Evolutionary conservation across 2,888 invertebrate species (phyloP), one percentile per base, ranked within the genome.

Genomic region (Notodonta ziczac): DNA sequence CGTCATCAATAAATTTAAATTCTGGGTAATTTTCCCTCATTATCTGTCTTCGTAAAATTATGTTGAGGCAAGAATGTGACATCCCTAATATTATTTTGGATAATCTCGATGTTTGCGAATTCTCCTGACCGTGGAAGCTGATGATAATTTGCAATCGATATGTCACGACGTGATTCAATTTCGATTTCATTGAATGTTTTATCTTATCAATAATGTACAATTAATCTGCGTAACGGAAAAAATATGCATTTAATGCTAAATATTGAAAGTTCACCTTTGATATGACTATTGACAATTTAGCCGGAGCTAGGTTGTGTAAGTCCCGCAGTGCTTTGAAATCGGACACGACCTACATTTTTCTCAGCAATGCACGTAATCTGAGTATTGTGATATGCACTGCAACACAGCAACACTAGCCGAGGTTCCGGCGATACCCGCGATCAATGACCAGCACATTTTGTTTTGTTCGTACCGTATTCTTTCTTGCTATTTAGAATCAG

Each of bases 311-410:
- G 81, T 86, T 85, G 82, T 86, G 88, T 83, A 86, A 85, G 82
- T 84, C 81, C 80, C 81, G 78, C 82, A 80, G 82, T 81, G 77
- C 87, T 87, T 88, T 90, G 90, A 87, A 88, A 90, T 88, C 81
- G 77, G 85, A 90, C 79, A 78, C 88, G 87, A 82, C 86, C 86
- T 80, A 88, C 89, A 90, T 91, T 88, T 87, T 90, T 88, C 86
- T 85, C 53, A 84, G 86, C 81, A 80, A 85, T 83, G 82, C 76
- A 79, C 77, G 88, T 88, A 88, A 89, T 84, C 79, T 83, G 87
- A 90, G 81, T 76, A 77, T 79, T 81, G 74, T 85, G 79, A 80
- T 84, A 75, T 84, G 81, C 74, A 61, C 64, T 72, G 75, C 74
- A 74, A 65, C 66, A 61, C 59, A 48, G 44, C 56, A 35, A 32